These are phyloP conservation scores for Nothocercus nigrocapillus DNA, from an alignment of 2,113 vertebrate genomes.

Conservation along the genomic window DNA sequence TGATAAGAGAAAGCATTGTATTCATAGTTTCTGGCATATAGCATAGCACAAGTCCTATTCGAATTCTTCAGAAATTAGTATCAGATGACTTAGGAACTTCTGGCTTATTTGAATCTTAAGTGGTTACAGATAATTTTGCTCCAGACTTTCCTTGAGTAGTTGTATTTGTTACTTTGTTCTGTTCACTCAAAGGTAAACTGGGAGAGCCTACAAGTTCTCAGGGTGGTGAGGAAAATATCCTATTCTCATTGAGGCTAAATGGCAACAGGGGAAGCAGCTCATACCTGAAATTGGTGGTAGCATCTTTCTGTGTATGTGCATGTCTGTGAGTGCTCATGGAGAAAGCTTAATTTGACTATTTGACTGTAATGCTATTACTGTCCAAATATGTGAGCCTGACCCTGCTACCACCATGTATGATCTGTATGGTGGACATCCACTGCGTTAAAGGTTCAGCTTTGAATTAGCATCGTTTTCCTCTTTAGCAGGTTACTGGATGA, in stretches of 20 bases:
- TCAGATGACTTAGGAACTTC: conserved; percentile 62
- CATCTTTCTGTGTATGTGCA: background rate
- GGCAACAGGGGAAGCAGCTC: background rate
- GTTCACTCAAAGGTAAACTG: background rate
- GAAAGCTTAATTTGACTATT: background rate
- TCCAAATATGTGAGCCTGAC: background rate
- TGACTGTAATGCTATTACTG: background rate
- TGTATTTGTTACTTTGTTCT: background rate
- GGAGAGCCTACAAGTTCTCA: background rate
- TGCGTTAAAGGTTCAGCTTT: background rate
- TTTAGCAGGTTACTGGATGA: background rate
- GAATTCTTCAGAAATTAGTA: conserved; percentile 67
- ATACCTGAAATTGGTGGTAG: background rate
- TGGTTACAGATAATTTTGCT: conserved; percentile 51
- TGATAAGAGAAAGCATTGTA: conserved; percentile 45
- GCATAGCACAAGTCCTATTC: conserved; percentile 1
- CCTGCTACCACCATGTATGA: background rate
- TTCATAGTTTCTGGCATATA: conserved; percentile 53
- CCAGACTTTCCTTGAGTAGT: conserved; percentile 24
- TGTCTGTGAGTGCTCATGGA: background rate
- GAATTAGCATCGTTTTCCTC: background rate
- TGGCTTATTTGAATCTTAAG: conserved; percentile 43
- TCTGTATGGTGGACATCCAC: background rate
- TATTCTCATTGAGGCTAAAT: background rate
- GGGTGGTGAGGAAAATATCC: background rate